Percentiles rank a stretch among this genome's conserved stretches.
Conservation (phyloP, 2,113 vertebrate species). For the Amblyornis subalaris region DNA sequence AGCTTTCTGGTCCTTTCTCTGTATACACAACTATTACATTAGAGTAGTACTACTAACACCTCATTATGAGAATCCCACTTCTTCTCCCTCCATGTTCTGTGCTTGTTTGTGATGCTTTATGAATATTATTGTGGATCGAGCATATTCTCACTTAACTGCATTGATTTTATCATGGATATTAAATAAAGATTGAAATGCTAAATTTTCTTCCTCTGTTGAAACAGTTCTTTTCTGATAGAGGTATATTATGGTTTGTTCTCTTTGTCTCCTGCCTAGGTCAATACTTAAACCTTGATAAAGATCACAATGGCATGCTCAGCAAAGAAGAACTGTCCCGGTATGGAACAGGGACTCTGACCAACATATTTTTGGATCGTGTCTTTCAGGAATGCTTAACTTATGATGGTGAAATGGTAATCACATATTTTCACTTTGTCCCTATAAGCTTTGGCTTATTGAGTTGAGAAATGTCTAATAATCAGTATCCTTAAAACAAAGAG, state of each 20-base stretch:
- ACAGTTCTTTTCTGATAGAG: not conserved
- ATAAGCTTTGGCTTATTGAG: not conserved
- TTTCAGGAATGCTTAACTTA: constrained; percentile 98
- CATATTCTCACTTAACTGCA: not conserved
- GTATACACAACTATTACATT: not conserved
- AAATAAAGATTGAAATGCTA: not conserved
- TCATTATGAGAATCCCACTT: accelerated
- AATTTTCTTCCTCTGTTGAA: not conserved
- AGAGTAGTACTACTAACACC: not conserved
- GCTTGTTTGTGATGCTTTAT: not conserved
- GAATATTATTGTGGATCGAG: not conserved
- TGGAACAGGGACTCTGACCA: constrained; percentile 93
- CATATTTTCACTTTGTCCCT: not conserved
- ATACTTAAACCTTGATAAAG: constrained; percentile 96
- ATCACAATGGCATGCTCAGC: constrained; percentile 98
- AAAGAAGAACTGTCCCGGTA: constrained; percentile 97
- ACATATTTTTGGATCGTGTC: constrained; percentile 92
- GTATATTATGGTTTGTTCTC: not conserved
- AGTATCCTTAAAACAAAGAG: not conserved
- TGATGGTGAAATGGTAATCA: constrained; percentile 94
- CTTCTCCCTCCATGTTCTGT: not conserved
- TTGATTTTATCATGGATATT: not conserved
- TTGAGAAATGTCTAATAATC: not conserved
- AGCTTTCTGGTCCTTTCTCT: not conserved
- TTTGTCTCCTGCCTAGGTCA: constrained; percentile 76